A percentile compares a stretch with the other conserved stretches of the same genome.
phyloP scores from a whole-genome alignment of 92 coral and sea anemone genomes.

The Paramuricea clavata region DNA sequence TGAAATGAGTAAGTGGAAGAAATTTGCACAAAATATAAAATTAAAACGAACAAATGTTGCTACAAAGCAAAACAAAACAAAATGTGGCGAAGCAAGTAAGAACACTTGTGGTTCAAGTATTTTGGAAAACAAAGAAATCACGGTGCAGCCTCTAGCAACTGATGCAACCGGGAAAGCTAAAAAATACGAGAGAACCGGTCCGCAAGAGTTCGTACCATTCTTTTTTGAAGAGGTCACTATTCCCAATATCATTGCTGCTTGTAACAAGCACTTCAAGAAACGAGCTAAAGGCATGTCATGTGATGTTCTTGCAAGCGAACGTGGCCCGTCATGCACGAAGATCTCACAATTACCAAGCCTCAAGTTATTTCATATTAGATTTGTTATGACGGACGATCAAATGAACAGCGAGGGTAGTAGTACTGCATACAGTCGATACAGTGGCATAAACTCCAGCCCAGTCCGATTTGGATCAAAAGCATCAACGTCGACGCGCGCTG shows the following conservation, averaged over 20 bases:
- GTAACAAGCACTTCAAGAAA: conserved; percentile 6
- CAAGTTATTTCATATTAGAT: conserved; percentile 1
- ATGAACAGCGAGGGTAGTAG: neutral
- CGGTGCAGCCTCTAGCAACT: conserved; percentile 14
- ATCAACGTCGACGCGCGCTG: neutral
- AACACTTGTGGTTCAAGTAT: neutral
- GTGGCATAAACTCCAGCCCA: neutral
- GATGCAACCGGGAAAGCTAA: conserved; percentile 29
- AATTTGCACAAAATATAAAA: conserved; percentile 22
- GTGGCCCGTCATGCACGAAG: conserved; percentile 29
- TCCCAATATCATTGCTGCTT: conserved; percentile 24
- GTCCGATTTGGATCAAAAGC: neutral
- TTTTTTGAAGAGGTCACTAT: conserved; percentile 4
- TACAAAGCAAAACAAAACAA: neutral
- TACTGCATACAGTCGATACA: too few species aligned
- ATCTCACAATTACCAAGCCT: conserved; percentile 1
- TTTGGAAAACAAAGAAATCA: conserved; percentile 20
- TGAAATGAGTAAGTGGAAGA: conserved; percentile 38
- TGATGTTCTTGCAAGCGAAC: conserved; percentile 32
- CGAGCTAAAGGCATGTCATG: conserved; percentile 6
- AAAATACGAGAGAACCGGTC: conserved; percentile 20
- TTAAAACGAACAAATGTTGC: neutral
- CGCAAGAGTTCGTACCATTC: conserved; percentile 33
- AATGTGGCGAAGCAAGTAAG: neutral
- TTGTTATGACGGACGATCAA: neutral